These are phyloP conservation scores for Brachylomia viminalis DNA, from an alignment of 2,888 invertebrate species.

Conservation along the genomic window DNA sequence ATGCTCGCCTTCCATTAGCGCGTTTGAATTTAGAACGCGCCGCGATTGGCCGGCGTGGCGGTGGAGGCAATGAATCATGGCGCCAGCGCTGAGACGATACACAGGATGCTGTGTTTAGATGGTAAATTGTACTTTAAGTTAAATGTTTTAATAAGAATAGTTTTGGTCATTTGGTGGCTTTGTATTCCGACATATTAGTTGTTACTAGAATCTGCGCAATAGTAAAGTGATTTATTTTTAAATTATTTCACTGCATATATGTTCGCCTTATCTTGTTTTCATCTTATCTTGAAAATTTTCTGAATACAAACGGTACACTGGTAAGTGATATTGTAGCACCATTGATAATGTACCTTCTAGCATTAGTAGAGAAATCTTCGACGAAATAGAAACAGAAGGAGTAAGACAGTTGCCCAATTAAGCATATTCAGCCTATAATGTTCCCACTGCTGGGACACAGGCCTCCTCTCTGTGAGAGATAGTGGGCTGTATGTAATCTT, in stretches of 20 bases:
- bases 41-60: slow-evolving; percentile 81
- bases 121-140: slow-evolving; percentile 38
- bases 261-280: too few species aligned
- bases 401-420: background rate
- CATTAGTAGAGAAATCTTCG: background rate
- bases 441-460: too few species aligned
- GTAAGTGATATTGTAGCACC: too few species aligned
- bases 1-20: slow-evolving; percentile 88
- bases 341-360: too few species aligned
- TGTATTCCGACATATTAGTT: background rate
- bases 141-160: slow-evolving; percentile 32
- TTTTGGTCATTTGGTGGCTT: background rate
- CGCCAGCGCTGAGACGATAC: slow-evolving; percentile 72
- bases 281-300: too few species aligned
- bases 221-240: too few species aligned
- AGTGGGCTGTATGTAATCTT: too few species aligned
- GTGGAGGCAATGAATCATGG: slow-evolving; percentile 84
- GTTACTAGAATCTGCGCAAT: too few species aligned
- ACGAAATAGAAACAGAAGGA: background rate
- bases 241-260: too few species aligned
- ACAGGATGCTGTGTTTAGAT: slow-evolving; percentile 63
- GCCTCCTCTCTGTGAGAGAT: too few species aligned
- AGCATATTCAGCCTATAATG: too few species aligned
- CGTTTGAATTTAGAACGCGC: slow-evolving; percentile 86
- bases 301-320: too few species aligned